Base-by-base conservation (phyloP, 1,140 invertebrate species). In the Tenebrio molitor region DNA sequence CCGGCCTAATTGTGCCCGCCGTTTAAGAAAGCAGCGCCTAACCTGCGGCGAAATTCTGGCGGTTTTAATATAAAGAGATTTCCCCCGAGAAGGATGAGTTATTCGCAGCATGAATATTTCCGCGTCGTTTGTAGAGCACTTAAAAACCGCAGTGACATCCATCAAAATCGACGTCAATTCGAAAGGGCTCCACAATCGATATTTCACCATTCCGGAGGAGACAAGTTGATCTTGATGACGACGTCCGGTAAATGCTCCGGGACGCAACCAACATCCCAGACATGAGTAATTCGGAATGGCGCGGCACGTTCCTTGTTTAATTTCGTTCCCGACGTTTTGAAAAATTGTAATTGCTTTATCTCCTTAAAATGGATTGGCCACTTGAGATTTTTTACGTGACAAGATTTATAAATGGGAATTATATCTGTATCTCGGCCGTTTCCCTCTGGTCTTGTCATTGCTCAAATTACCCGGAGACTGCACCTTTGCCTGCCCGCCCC, bases 271-370 rank as follows among this genome's bases (percentile, higher is more conserved):
- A 29, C 25, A 29, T 58, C 23, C 50, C 15, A 58, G 50, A 25
- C 50, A 58, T 58, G 19, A 65, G 29, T 68, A 68, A 68, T 68
- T 50, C 10, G 41, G 21, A 10, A 14, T 44, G 62, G 53, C 72
- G 8, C 36, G 62, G 72, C 74, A 78, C 76, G 74, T 77, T 67
- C 73, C 76, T 75, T 76, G 74, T 75, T 79, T 78, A 79, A 77
- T 77, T 79, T 71, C 70, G 39, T 53, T 62, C 72, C 62, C 46
- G 73, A 77, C 77, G 69, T 79, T 76, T 77, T 79, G 78, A 79
- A 79, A 79, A 79, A 79, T 79, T 77, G 78, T 79, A 79, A 79
- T 79, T 79, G 78, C 78, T 74, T 79, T 79, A 79, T 79, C 78
- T 77, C 67, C 63, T 70, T 64, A 46, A 70, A 75, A 79, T 72